These are phyloP conservation scores for Denticeps clupeoides DNA, from an alignment of 2,797 vertebrate species.

Conservation along the genomic window DNA sequence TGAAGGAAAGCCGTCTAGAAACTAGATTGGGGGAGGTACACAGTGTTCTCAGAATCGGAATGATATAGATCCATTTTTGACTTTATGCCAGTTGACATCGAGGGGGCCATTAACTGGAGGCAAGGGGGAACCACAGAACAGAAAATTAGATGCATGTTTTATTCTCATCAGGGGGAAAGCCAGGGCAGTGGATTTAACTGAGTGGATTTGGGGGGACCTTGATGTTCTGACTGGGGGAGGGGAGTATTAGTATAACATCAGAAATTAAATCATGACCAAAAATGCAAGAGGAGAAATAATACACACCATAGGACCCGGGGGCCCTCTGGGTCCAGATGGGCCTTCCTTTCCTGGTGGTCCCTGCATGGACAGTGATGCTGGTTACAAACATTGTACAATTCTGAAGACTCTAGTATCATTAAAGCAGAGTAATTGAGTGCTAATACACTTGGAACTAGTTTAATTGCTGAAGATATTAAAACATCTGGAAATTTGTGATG, in stretches of 20 bases:
- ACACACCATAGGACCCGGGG: constrained; percentile 82
- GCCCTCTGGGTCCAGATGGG: constrained; percentile 86
- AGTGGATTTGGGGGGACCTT: constrained; percentile 13
- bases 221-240: constrained; percentile 33
- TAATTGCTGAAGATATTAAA: too few relatives aligned
- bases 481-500: too few relatives aligned
- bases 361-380: constrained; percentile 54
- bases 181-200: background rate
- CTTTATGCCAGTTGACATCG: constrained; percentile 33
- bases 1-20: constrained; percentile 19
- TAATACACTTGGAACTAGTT: too few relatives aligned
- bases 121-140: constrained; percentile 39
- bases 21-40: constrained; percentile 25
- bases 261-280: constrained; percentile 28
- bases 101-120: constrained; percentile 42
- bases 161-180: constrained; percentile 24
- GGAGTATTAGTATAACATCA: constrained; percentile 36
- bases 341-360: constrained; percentile 96
- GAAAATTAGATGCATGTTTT: constrained; percentile 38
- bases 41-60: constrained; percentile 15
- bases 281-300: background rate
- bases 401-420: too few relatives aligned
- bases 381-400: constrained; percentile 39
- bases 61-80: constrained; percentile 25
- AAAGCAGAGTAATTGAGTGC: too few relatives aligned